These are phyloP conservation scores for Lymantria monacha DNA, from an alignment of 2,888 invertebrate species.

Conservation along the genomic window DNA sequence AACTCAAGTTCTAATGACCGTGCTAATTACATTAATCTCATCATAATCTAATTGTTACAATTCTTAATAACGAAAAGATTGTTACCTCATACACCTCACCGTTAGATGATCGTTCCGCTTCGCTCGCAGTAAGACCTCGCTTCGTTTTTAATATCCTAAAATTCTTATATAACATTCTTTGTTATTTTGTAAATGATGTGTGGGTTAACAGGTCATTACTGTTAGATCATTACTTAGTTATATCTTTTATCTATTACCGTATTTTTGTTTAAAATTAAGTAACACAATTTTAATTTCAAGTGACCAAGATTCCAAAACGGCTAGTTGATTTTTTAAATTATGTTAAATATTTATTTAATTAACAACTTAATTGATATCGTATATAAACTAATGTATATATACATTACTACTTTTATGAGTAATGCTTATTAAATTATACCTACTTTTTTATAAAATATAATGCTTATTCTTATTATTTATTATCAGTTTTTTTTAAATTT, in stretches of 20 bases:
- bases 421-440: too few species aligned
- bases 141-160: constrained; percentile 11
- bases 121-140: constrained; percentile 15
- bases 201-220: constrained; percentile 36
- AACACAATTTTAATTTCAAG: too few species aligned
- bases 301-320: too few species aligned
- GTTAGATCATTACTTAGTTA: constrained; percentile 21
- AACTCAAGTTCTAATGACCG: not conserved
- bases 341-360: too few species aligned
- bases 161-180: constrained; percentile 30
- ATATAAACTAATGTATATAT: too few species aligned
- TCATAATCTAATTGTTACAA: constrained; percentile 3
- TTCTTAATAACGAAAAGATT: constrained; percentile 7
- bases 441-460: too few species aligned
- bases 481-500: too few species aligned
- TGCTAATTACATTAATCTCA: not conserved
- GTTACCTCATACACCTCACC: constrained; percentile 8
- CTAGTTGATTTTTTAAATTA: too few species aligned
- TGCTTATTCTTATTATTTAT: too few species aligned
- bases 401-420: too few species aligned
- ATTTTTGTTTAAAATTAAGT: not conserved
- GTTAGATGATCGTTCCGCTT: constrained; percentile 16
- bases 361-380: too few species aligned
- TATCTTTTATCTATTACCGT: not conserved
- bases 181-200: constrained; percentile 29